phyloP scores from a whole-genome alignment of 2,888 invertebrate species.

The Drosophila neoperkinsi region DNA sequence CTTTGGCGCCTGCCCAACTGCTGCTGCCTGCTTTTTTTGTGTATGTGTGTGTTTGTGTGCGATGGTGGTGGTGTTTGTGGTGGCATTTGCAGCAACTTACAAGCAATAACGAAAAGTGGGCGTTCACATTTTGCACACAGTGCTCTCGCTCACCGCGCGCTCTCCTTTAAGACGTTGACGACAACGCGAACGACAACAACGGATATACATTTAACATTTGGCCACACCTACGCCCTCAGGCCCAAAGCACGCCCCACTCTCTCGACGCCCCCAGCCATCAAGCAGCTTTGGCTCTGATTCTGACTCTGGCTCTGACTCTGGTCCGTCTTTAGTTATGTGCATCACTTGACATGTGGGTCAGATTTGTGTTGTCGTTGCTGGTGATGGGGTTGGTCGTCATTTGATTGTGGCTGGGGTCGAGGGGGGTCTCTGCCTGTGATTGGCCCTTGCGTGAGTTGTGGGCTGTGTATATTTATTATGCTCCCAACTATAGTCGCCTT shows the following conservation, averaged over 20 bases:
- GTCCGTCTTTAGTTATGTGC: constrained; percentile 37
- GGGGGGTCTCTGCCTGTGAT: constrained; percentile 38
- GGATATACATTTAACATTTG: constrained; percentile 60
- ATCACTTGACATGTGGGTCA: constrained; percentile 60
- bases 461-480: constrained; percentile 29
- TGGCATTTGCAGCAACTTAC: constrained; percentile 51
- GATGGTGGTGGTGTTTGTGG: constrained; percentile 32
- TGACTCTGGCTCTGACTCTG: constrained; percentile 7
- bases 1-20: constrained; percentile 54
- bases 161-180: constrained; percentile 58
- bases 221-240: constrained; percentile 69
- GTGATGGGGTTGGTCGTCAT: constrained; percentile 32
- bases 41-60: constrained; percentile 13
- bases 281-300: constrained; percentile 25
- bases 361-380: constrained; percentile 21
- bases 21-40: constrained; percentile 14
- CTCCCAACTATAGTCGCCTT: not conserved
- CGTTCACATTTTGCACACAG: constrained; percentile 66
- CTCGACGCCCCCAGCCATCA: constrained; percentile 20
- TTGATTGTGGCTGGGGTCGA: not conserved
- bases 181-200: constrained; percentile 34
- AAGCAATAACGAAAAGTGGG: constrained; percentile 71
- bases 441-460: constrained; percentile 37
- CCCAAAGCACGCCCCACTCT: constrained; percentile 7
- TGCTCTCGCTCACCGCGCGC: constrained; percentile 47